Conservation (phyloP, 2,797 vertebrate genomes). For the Halcyon leucocephala region DNA sequence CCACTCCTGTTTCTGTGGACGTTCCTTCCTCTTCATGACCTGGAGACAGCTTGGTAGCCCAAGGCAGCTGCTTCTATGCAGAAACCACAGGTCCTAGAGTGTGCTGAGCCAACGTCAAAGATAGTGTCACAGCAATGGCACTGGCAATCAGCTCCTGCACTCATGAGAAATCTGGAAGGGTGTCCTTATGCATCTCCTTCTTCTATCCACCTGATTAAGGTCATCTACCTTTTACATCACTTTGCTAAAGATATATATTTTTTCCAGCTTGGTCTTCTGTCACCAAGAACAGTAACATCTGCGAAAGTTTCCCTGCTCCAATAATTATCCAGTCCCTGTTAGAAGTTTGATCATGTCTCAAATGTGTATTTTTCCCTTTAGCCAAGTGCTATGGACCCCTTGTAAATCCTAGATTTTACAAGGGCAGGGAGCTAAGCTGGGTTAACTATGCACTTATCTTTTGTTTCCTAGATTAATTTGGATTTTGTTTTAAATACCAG, state of each 20-base stretch:
- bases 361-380: background rate
- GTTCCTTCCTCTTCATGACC: background rate
- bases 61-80: background rate
- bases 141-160: background rate
- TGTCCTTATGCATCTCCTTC: background rate
- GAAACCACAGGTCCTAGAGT: background rate
- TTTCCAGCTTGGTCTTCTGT: background rate
- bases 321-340: background rate
- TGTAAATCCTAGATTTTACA: background rate
- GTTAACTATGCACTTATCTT: background rate
- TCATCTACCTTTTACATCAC: background rate
- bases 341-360: background rate
- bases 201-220: background rate
- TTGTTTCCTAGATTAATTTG: background rate
- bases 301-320: background rate
- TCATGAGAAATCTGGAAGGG: conserved; percentile 19
- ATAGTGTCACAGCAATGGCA: conserved; percentile 47
- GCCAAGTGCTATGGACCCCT: background rate
- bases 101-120: conserved; percentile 49
- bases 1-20: background rate
- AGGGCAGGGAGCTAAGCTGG: background rate
- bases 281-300: background rate
- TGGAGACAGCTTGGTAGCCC: conserved; percentile 15
- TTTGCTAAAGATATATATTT: background rate
- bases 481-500: background rate